Percentiles rank a stretch among this genome's conserved stretches.
These are phyloP conservation scores for Plecturocebus donacophilus DNA, from an alignment of 2,113 vertebrate genomes.

Conservation along the genomic window DNA sequence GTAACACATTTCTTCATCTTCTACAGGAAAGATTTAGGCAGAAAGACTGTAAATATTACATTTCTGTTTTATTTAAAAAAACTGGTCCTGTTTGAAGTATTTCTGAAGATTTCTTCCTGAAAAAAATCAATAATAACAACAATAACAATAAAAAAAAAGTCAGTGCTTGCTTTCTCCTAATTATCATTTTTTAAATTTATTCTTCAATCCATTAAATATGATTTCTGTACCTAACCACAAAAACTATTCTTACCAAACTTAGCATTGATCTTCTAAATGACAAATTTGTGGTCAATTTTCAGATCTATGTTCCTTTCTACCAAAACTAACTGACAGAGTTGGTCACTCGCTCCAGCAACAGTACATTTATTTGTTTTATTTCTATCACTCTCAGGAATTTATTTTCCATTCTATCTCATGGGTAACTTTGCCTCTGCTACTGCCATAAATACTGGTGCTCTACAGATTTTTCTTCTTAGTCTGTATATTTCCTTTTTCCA, in stretches of 20 bases:
- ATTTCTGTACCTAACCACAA: background rate
- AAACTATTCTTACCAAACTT: background rate
- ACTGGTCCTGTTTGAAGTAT: background rate
- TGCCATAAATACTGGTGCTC: background rate
- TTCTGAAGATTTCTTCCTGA: background rate
- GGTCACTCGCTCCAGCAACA: background rate
- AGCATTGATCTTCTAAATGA: background rate
- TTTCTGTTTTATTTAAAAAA: background rate
- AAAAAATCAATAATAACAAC: background rate
- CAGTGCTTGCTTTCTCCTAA: background rate
- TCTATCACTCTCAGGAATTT: background rate
- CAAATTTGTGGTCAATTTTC: background rate
- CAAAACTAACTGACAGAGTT: background rate
- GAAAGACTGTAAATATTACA: background rate
- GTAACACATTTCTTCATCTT: background rate
- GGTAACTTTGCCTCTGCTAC: background rate
- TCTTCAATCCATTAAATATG: background rate
- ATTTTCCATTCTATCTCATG: background rate
- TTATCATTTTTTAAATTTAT: background rate
- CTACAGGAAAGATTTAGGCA: background rate
- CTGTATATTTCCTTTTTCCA: background rate
- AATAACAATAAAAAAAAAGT: background rate
- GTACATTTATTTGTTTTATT: background rate
- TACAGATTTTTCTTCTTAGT: background rate
- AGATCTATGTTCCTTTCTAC: background rate